Evolutionary conservation across 2,888 invertebrate genomes (phyloP).

Genomic region (Aethes cnicana): DNA sequence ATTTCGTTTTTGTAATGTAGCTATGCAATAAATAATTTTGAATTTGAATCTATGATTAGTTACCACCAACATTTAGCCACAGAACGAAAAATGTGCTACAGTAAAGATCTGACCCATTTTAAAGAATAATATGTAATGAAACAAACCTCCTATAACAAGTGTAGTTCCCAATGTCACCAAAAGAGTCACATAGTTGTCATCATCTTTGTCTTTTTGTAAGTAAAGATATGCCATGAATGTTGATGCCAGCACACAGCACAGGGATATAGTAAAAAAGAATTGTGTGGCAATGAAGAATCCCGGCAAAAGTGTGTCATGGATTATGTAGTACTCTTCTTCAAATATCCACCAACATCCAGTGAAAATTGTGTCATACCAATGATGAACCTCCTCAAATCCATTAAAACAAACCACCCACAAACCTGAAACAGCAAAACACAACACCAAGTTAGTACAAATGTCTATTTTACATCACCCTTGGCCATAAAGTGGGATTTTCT

Average conservation of each 20-base stretch:
- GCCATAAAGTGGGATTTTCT: too few relatives aligned
- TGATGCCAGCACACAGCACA: conserved; percentile 90
- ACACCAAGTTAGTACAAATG: neutral
- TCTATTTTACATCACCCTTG: too few relatives aligned
- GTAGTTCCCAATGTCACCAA: conserved; percentile 88
- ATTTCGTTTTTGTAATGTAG: too few relatives aligned
- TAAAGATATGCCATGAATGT: conserved; percentile 88
- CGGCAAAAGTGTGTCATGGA: conserved; percentile 93
- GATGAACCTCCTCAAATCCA: conserved; percentile 92
- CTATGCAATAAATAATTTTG: too few relatives aligned
- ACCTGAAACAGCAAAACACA: too few relatives aligned
- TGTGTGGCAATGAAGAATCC: conserved; percentile 97
- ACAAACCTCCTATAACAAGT: conserved; percentile 85
- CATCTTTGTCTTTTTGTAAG: conserved; percentile 87
- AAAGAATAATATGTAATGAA: neutral
- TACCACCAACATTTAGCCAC: too few relatives aligned
- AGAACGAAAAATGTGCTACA: too few relatives aligned
- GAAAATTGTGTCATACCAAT: conserved; percentile 92
- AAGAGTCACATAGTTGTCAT: conserved; percentile 88
- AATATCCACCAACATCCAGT: conserved; percentile 98
- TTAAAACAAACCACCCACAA: conserved; percentile 97
- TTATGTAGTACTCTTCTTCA: conserved; percentile 97
- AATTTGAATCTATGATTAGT: too few relatives aligned
- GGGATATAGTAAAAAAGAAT: conserved; percentile 94
- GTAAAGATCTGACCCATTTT: too few relatives aligned